These are phyloP conservation scores for Tragelaphus scriptus DNA, from an alignment of 2,113 vertebrate species.

Conservation along the genomic window DNA sequence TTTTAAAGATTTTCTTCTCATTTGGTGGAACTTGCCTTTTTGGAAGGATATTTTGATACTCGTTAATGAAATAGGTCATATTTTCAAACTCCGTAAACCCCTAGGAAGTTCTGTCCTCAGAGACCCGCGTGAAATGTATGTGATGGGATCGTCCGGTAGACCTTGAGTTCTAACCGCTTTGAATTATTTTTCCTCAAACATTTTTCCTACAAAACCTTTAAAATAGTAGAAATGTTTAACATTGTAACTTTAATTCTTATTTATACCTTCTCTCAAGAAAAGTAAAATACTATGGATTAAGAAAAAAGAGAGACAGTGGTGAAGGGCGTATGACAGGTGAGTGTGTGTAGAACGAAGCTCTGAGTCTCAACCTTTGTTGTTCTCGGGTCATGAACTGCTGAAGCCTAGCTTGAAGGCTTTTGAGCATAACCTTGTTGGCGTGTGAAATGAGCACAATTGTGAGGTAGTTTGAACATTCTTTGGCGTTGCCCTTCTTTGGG, in stretches of 20 bases:
- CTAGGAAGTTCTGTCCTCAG: neutral
- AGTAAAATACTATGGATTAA: neutral
- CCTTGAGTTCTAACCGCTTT: neutral
- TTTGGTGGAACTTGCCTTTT: neutral
- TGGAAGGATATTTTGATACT: neutral
- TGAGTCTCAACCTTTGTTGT: neutral
- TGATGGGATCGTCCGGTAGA: neutral
- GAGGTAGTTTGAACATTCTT: neutral
- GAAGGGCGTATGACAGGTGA: neutral
- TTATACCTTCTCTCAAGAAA: neutral
- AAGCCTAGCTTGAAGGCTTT: neutral
- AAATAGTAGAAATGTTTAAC: neutral
- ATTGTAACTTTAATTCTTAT: neutral
- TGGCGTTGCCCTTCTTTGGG: neutral
- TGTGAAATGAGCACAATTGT: neutral
- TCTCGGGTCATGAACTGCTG: neutral
- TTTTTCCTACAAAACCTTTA: neutral
- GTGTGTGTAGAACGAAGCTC: neutral
- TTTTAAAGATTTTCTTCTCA: neutral
- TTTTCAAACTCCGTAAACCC: neutral
- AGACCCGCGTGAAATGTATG: neutral
- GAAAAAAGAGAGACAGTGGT: neutral
- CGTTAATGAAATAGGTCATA: neutral
- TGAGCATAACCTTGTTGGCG: neutral
- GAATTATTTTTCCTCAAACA: neutral